Evolutionary conservation across 2,797 vertebrate species (phyloP).

Genomic region (Dromococcyx pavoninus): DNA sequence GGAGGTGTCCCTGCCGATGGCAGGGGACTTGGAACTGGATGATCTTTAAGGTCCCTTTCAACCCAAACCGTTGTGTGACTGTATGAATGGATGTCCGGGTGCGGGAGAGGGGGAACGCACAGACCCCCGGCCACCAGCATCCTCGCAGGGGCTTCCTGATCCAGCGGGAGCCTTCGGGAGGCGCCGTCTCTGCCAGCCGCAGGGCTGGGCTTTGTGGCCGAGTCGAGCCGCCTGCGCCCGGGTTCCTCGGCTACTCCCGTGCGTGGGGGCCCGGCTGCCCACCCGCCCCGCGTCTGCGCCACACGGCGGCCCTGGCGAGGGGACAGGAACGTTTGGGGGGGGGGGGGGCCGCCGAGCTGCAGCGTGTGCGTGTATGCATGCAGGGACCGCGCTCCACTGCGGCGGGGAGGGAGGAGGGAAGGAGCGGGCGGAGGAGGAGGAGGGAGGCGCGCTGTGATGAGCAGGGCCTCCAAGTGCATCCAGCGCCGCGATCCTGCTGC

Average conservation of each 20-base stretch:
- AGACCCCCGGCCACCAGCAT: too few species aligned
- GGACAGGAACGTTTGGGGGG: too few species aligned
- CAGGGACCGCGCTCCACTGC: not conserved
- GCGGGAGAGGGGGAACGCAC: too few species aligned
- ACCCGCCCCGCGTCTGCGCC: too few species aligned
- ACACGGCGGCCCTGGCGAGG: too few species aligned
- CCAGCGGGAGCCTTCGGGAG: not conserved
- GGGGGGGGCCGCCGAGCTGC: not conserved
- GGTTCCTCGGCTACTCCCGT: too few species aligned
- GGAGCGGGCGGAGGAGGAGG: not conserved
- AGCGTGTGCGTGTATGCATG: not conserved
- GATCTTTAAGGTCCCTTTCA: too few species aligned
- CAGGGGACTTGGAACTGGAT: too few species aligned
- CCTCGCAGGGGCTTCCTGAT: not conserved
- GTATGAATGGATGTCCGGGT: too few species aligned
- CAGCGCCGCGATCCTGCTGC: not conserved
- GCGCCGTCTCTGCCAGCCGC: not conserved
- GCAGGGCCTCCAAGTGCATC: constrained; percentile 17
- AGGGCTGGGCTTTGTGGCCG: not conserved
- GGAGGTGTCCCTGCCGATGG: too few species aligned
- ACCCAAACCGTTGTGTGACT: too few species aligned
- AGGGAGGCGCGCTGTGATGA: constrained; percentile 18
- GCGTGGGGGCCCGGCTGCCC: too few species aligned
- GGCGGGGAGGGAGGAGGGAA: not conserved
- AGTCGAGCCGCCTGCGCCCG: not conserved